A percentile compares a stretch with the other conserved stretches of the same genome.
These are phyloP conservation scores for Adelges cooleyi DNA, from an alignment of 1,140 invertebrate species.

Conservation along the genomic window DNA sequence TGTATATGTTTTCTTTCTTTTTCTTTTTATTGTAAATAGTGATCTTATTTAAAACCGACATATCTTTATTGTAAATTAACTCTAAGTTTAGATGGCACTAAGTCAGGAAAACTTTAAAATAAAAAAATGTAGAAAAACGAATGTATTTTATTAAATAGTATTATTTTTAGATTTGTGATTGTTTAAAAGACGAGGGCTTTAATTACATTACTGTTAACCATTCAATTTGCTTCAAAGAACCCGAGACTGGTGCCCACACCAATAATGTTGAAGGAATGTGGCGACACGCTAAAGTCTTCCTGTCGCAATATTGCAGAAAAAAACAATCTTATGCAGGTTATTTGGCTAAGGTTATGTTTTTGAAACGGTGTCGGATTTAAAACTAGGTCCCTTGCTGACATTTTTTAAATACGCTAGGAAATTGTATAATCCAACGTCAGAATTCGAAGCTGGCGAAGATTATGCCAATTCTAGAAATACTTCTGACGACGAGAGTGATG, in stretches of 20 bases:
- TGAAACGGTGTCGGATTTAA: not conserved
- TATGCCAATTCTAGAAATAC: too few species aligned
- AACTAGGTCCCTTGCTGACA: not conserved
- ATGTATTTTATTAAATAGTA: not conserved
- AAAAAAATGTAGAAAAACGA: too few species aligned
- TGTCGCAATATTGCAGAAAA: not conserved
- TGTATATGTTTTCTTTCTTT: too few species aligned
- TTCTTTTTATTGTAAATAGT: too few species aligned
- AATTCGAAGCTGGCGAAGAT: too few species aligned
- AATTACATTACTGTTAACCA: constrained; percentile 32
- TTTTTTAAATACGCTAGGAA: not conserved
- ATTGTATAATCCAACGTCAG: not conserved
- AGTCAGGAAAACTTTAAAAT: too few species aligned
- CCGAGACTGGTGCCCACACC: constrained; percentile 30
- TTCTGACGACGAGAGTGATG: too few species aligned
- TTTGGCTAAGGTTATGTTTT: constrained; percentile 14
- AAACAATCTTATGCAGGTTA: constrained; percentile 1
- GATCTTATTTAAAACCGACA: too few species aligned
- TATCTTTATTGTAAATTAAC: too few species aligned
- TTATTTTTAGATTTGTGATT: not conserved
- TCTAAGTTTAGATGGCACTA: too few species aligned
- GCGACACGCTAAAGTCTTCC: not conserved
- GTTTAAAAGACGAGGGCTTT: constrained; percentile 21
- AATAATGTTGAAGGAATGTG: constrained; percentile 30
- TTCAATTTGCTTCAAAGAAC: constrained; percentile 32